phyloP scores from a whole-genome alignment of 2,113 vertebrate species.

The Cottus gobio region DNA sequence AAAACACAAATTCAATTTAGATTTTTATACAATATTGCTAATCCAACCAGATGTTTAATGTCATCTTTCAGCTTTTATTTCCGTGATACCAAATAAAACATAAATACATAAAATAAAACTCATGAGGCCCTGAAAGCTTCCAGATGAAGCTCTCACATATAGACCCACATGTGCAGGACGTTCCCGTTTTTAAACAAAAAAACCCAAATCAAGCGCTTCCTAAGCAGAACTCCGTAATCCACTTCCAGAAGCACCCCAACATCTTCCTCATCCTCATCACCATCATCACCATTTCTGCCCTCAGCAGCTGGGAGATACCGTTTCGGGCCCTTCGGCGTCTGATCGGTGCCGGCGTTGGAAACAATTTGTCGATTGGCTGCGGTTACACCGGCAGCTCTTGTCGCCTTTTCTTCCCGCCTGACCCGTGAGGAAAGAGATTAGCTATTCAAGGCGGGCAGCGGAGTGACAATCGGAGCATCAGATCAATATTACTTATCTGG shows the following conservation, averaged over 20 bases:
- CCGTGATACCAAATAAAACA: no score
- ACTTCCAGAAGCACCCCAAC: slow-evolving; percentile 8
- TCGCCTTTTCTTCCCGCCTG: slow-evolving; percentile 67
- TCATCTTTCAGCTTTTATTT: no score
- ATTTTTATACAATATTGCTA: no score
- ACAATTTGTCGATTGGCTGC: slow-evolving; percentile 71
- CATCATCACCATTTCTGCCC: slow-evolving; percentile 11
- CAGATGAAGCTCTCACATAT: no score
- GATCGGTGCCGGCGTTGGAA: slow-evolving; percentile 46
- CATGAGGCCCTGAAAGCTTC: no score
- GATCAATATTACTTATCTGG: slow-evolving; percentile 82
- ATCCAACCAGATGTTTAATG: no score
- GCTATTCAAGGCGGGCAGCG: slow-evolving; percentile 69
- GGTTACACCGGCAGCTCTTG: slow-evolving; percentile 52
- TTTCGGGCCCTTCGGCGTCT: no score
- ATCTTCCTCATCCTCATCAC: slow-evolving; percentile 16
- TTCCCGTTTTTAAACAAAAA: no score
- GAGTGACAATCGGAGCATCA: slow-evolving; percentile 74
- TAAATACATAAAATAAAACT: no score
- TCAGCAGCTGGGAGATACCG: slow-evolving; percentile 56
- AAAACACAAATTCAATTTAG: no score
- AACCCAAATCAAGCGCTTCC: no score
- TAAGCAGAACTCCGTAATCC: background rate
- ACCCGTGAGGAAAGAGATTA: slow-evolving; percentile 78
- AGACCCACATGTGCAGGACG: no score